Evolutionary conservation across 2,113 vertebrate genomes (phyloP), one percentile per base, ranked within the genome.

Genomic region (Microtus richardsoni): DNA sequence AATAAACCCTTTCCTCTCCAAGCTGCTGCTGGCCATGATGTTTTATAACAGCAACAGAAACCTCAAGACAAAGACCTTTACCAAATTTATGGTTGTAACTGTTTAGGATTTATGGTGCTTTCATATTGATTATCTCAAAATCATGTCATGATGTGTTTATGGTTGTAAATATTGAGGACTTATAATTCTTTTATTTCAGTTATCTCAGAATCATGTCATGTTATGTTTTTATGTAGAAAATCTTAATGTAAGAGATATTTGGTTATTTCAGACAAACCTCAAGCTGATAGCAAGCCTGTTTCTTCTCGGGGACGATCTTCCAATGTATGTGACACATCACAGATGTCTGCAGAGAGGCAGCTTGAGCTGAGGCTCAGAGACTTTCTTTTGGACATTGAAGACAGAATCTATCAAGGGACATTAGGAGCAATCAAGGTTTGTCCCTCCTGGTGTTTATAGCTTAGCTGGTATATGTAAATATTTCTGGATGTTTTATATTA

Each of bases 321-420:
- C 12, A 97, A 84, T 94, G 62, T 97, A 52, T 98, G 98, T 36
- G 99, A 98, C 97, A 91, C 97, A 93, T 94, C 94, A 89, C 97
- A 98, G 44, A 49, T 97, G 12, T 98, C 99, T 97, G 99, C 99
- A 91, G 99, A 99, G 97, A 99, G 98, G 33, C 97, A 99, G 85
- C 99, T 99, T 98, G 99, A 99, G 97, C 97, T 98, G 52, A 98
- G 99, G 91, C 99, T 99, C 68, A 98, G 99, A 98, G 99, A 99
- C 98, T 99, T 99, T 83, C 98, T 99, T 98, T 98, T 99, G 98
- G 99, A 99, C 97, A 99, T 99, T 77, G 99, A 99, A 98, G 99
- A 99, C 94, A 99, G 99, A 83, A 99, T 99, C 96, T 99, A 99
- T 97, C 99, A 99, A 97, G 99, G 99, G 97, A 99, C 99, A 22